A percentile compares a stretch with the other conserved stretches of the same genome.
Conservation (phyloP, 2,797 vertebrate genomes). For the Mallotus villosus region DNA sequence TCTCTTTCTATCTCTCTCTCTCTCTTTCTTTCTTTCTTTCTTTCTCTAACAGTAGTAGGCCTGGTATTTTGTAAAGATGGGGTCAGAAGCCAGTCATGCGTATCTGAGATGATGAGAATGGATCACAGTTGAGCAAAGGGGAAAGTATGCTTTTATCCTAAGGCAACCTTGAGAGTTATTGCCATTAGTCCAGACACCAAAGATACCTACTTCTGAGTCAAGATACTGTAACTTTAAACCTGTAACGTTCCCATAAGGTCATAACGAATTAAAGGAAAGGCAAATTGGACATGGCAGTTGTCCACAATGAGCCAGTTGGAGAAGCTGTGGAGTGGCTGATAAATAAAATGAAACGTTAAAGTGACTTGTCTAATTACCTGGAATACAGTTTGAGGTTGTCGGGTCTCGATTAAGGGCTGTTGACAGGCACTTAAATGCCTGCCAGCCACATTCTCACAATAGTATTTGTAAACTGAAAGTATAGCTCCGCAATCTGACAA, state of each 20-base stretch:
- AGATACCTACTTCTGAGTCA: no score
- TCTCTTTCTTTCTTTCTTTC: neutral
- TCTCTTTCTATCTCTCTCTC: neutral
- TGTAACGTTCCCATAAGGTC: neutral
- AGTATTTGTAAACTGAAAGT: no score
- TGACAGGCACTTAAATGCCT: neutral
- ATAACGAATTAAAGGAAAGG: neutral
- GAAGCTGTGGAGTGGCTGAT: slow-evolving; percentile 52
- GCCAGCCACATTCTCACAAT: no score
- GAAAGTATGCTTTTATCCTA: neutral
- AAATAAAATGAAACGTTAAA: slow-evolving; percentile 41
- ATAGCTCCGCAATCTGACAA: no score
- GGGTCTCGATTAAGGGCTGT: slow-evolving; percentile 44
- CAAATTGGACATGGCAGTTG: slow-evolving; percentile 46
- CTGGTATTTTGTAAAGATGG: slow-evolving; percentile 5
- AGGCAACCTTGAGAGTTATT: neutral
- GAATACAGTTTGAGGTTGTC: slow-evolving; percentile 23
- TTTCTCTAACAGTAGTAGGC: neutral
- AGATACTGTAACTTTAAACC: no score
- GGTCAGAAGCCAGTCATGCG: slow-evolving; percentile 14
- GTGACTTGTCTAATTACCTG: slow-evolving; percentile 51
- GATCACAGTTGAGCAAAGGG: neutral
- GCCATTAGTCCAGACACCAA: no score
- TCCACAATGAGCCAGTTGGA: slow-evolving; percentile 42
- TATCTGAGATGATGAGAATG: neutral